Conservation (phyloP, 2,797 vertebrate species). For the Eidolon dupreanum region DNA sequence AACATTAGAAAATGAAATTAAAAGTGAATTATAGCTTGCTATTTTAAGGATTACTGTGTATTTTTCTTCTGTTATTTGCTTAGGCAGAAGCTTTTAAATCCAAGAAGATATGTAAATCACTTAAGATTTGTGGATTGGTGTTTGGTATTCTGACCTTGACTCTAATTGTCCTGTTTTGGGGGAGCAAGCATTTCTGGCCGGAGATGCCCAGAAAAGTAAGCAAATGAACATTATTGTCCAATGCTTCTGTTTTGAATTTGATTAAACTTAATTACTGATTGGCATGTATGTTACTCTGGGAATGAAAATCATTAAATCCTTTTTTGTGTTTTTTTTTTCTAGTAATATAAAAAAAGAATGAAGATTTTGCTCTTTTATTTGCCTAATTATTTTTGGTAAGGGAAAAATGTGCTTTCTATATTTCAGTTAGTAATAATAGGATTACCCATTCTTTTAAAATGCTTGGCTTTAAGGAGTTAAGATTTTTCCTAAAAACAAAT, state of each 20-base stretch:
- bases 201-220: slow-evolving; percentile 91
- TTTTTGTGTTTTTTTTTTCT: slow-evolving; percentile 33
- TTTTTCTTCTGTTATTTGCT: slow-evolving; percentile 66
- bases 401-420: not conserved
- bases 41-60: slow-evolving; percentile 59
- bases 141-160: slow-evolving; percentile 88
- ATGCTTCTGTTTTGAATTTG: slow-evolving; percentile 38
- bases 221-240: slow-evolving; percentile 44
- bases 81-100: slow-evolving; percentile 91
- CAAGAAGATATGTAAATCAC: slow-evolving; percentile 84
- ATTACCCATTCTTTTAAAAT: slow-evolving; percentile 44
- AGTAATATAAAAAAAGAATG: not conserved
- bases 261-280: slow-evolving; percentile 37
- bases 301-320: slow-evolving; percentile 15
- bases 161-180: slow-evolving; percentile 89
- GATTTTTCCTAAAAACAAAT: slow-evolving; percentile 74
- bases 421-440: slow-evolving; percentile 18
- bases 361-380: slow-evolving; percentile 33
- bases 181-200: slow-evolving; percentile 91
- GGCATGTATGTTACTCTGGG: slow-evolving; percentile 6
- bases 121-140: slow-evolving; percentile 89
- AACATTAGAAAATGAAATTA: slow-evolving; percentile 61
- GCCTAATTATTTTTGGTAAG: slow-evolving; percentile 50
- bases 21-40: slow-evolving; percentile 63
- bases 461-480: slow-evolving; percentile 78